Base-by-base conservation (phyloP, 1,140 invertebrate genomes). In the Nylanderia fulva region DNA sequence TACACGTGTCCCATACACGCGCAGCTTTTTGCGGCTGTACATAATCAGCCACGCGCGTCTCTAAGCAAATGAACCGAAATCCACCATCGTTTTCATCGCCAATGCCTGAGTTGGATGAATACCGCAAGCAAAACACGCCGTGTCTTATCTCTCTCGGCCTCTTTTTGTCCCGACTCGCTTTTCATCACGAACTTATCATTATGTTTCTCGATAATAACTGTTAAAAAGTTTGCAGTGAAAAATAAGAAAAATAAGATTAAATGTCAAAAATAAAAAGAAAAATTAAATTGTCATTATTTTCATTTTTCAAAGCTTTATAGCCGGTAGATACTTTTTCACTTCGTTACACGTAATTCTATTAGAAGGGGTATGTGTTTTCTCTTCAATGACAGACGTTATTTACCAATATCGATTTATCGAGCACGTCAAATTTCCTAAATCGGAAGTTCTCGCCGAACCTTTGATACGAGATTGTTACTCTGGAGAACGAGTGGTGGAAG, bases 141-240 rank as follows among this genome's bases (percentile, higher is more conserved):
- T 88, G 86, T 66, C 83, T 66, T 83, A 88, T 88, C 87, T 88
- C 87, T 88, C 87, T 75, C 15, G 42, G 18, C 9, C 24, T 61
- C 56, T 54, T 36, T 68, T 58, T 77, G 7, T 66, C 48, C 3
- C 61, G 56, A 54, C 39, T 58, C 6, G 21, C 39, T 6, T 52
- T 36, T 36, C 27, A n/a, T 45, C 54, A 72, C 8, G 8, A 36
- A 60, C 48, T 21, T 42, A 29, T 27, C 11, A 39, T 4, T 24
- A 21, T 4, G 29, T 56, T 80, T 39, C n/a, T 60, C 24, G 7
- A 36, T 36, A 52, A 71, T 39, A 54, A 79, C 11, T 15, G 1
- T 33, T 63, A 24, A 52, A 18, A 18, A 24, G 8, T 21, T 80
- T 56, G 6, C 27, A 11, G 36, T 56, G 13, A n/a, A 33, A 48